phyloP scores from a whole-genome alignment of 2,797 vertebrate species.

The Labeo calbasu region DNA sequence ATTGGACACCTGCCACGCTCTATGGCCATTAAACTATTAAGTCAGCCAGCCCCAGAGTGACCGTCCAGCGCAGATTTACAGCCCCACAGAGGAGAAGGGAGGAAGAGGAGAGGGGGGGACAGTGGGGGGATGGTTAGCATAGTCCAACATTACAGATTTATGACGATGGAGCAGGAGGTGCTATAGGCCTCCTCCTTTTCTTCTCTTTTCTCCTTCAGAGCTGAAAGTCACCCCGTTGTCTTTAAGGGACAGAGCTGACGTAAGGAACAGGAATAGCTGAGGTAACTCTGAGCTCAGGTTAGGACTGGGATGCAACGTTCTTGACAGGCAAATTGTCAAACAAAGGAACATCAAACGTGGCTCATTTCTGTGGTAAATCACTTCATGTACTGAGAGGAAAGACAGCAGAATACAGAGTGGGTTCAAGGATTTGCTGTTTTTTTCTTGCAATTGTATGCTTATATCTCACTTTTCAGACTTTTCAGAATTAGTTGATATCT shows the following conservation, averaged over 20 bases:
- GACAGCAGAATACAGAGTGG: not conserved
- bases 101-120: not conserved
- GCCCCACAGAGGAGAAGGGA: constrained; percentile 6
- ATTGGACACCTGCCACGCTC: constrained; percentile 54
- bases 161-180: constrained; percentile 26
- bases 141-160: constrained; percentile 52
- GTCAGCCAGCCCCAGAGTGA: constrained; percentile 22
- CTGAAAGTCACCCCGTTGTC: constrained; percentile 36
- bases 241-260: constrained; percentile 23
- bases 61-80: constrained; percentile 51
- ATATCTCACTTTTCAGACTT: not conserved
- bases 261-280: constrained; percentile 15
- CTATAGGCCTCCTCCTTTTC: constrained; percentile 9
- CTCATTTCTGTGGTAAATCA: not conserved
- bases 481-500: not conserved
- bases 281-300: constrained; percentile 7
- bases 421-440: not conserved
- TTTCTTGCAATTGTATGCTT: not conserved
- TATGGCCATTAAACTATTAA: constrained; percentile 49
- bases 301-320: not conserved
- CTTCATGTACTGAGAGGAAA: not conserved
- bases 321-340: not conserved
- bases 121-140: constrained; percentile 40
- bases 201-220: constrained; percentile 36
- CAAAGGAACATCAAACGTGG: not conserved